A percentile compares a stretch with the other conserved stretches of the same genome.
Evolutionary conservation across 2,888 invertebrate genomes (phyloP).

Genomic region (Aplocera efformata): DNA sequence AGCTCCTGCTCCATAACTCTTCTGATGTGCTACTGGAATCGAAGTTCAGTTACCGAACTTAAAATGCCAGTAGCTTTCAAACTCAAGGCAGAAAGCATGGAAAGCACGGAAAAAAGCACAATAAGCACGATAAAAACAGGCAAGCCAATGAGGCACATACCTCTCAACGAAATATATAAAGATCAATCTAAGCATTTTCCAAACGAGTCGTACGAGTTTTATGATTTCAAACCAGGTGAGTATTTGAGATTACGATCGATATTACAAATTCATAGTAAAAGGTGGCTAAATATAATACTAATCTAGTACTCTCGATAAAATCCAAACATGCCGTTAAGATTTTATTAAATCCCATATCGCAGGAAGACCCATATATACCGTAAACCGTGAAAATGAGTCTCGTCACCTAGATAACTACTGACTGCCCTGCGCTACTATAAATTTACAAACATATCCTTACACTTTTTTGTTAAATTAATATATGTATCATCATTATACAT

Average conservation of each 20-base stretch:
- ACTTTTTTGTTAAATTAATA: too few species aligned
- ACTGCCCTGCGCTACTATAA: too few species aligned
- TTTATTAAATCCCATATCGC: too few species aligned
- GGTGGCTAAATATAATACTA: too few species aligned
- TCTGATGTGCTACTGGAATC: slow-evolving; percentile 44
- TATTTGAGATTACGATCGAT: not conserved
- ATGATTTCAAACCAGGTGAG: slow-evolving; percentile 40
- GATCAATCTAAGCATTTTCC: slow-evolving; percentile 27
- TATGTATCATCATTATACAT: too few species aligned
- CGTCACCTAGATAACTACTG: too few species aligned
- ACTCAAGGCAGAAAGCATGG: slow-evolving; percentile 8
- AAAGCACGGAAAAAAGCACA: slow-evolving; percentile 1
- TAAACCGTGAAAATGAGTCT: too few species aligned
- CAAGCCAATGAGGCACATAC: slow-evolving; percentile 45
- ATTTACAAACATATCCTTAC: too few species aligned
- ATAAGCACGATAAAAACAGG: slow-evolving; percentile 17
- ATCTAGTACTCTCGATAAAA: not conserved
- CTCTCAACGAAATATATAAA: slow-evolving; percentile 39
- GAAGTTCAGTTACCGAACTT: slow-evolving; percentile 17
- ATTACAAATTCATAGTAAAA: too few species aligned
- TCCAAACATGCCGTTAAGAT: too few species aligned
- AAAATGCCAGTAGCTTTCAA: slow-evolving; percentile 3
- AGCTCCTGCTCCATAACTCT: slow-evolving; percentile 40
- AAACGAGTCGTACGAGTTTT: slow-evolving; percentile 42
- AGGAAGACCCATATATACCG: too few species aligned